Evolutionary conservation across 2,888 invertebrate species (phyloP), one percentile per base, ranked within the genome.

Genomic region (Agrochola lychnidis): DNA sequence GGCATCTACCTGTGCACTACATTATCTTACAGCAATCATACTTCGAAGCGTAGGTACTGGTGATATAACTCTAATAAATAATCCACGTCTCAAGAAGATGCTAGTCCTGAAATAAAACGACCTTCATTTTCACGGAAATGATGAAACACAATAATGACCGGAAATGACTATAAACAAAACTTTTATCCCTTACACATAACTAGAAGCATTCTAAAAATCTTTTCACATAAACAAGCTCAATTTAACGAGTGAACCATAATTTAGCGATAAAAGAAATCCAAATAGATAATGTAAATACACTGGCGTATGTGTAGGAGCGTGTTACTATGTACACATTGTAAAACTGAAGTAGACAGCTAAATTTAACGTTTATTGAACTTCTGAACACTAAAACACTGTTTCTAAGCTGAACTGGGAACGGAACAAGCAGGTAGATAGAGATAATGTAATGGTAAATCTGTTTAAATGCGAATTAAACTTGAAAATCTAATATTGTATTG

Each of bases 271-370:
- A 80, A 84, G 66, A 70, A 84, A 85, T 78, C 73, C 66, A 79
- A 83, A 74, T 78, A 87, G 76, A 59, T 76, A 64, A 84, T 72
- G 69, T 78, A 87, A 84, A 85, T 80, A 87, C 14, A 64, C 40
- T 25, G 7, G 67, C 69, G 67, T 51, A 40, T 53, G 42, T 53
- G 42, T 70, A 45, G 61, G 1, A 71, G 70, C 68, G 63, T 51
- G 69, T 87, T 71, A 73, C 57, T 80, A 61, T 64, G 68, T 79
- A 83, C 72, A 84, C 74, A 76, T 70, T 74, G 63, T 79, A 76
- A 76, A 77, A 59, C 64, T 84, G 51, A 77, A 83, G 73, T 74
- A 67, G 63, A 78, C 73, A 48, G 69, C 80, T 80, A 79, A 79
- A 70, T 67, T 84, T 62, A 66, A 70, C 69, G 51, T 61, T 66